A percentile compares a stretch with the other conserved stretches of the same genome.
Conservation (phyloP, 2,888 invertebrate species). For the Platycnemis pennipes region DNA sequence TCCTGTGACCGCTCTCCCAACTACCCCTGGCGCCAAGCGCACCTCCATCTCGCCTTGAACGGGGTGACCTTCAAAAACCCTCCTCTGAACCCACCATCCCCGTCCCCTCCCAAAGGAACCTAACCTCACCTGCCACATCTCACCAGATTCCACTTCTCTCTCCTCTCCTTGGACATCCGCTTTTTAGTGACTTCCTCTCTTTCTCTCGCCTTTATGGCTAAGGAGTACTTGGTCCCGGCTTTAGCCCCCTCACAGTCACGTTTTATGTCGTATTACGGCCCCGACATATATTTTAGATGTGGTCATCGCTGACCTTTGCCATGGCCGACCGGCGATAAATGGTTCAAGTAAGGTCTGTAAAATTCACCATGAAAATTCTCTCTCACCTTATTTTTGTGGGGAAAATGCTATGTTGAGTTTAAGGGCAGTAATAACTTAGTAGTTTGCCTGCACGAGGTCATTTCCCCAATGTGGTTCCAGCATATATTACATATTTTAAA, state of each 20-base stretch:
- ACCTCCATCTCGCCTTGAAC: neutral
- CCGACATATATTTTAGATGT: neutral
- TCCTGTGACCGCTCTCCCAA: neutral
- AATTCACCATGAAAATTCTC: too few species aligned
- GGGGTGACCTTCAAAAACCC: constrained; percentile 10
- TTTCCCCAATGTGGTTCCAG: too few species aligned
- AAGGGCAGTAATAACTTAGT: too few species aligned
- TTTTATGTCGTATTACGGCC: neutral
- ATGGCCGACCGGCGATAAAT: too few species aligned
- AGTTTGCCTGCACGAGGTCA: too few species aligned
- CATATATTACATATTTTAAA: too few species aligned
- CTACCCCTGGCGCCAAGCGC: neutral
- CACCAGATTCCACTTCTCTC: neutral
- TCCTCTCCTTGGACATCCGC: neutral
- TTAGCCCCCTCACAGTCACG: neutral
- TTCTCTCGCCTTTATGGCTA: neutral
- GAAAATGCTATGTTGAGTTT: too few species aligned
- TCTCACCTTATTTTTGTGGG: too few species aligned
- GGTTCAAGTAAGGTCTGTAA: too few species aligned
- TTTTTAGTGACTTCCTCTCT: neutral
- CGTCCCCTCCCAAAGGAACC: neutral
- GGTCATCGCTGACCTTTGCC: too few species aligned
- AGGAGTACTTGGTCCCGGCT: neutral
- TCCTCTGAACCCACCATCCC: neutral
- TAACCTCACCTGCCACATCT: neutral